Conservation (phyloP, 2,797 vertebrate species). For the Takifugu ocellatus region DNA sequence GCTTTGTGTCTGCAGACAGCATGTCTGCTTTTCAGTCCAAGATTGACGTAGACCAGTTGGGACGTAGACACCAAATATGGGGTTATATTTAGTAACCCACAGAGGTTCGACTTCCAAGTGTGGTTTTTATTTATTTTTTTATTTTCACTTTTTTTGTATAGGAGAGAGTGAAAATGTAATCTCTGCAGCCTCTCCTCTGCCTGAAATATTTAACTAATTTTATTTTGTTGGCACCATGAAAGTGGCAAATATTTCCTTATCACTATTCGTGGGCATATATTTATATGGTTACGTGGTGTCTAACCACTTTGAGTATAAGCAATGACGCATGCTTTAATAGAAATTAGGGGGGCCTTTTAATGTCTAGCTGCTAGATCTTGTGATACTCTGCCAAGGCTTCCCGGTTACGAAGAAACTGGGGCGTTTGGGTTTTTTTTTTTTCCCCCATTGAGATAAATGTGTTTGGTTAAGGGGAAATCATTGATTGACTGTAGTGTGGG, state of each 20-base stretch:
- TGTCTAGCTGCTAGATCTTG: slow-evolving; percentile 24
- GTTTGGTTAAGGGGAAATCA: slow-evolving; percentile 55
- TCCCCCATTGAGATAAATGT: slow-evolving; percentile 56
- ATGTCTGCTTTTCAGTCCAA: slow-evolving; percentile 38
- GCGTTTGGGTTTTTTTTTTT: slow-evolving; percentile 62
- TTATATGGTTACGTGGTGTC: slow-evolving; percentile 18
- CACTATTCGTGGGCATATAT: slow-evolving; percentile 27
- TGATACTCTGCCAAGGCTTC: slow-evolving; percentile 44
- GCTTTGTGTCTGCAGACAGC: slow-evolving; percentile 47
- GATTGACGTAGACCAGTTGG: slow-evolving; percentile 45
- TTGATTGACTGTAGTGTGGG: slow-evolving; percentile 50
- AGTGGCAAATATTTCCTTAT: slow-evolving; percentile 7
- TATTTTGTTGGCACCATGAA: slow-evolving; percentile 2
- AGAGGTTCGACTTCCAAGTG: slow-evolving; percentile 14
- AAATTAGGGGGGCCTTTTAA: slow-evolving; percentile 33
- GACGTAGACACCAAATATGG: slow-evolving; percentile 23
- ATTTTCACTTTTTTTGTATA: background rate
- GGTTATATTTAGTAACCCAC: slow-evolving; percentile 46
- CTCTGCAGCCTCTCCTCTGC: background rate
- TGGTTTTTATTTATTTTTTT: too few relatives aligned
- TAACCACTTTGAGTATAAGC: slow-evolving; percentile 5
- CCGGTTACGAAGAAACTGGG: slow-evolving; percentile 48
- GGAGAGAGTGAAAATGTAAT: slow-evolving; percentile 3
- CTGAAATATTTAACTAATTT: slow-evolving; percentile 16
- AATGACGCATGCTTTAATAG: slow-evolving; percentile 27